These are phyloP conservation scores for Sebastolobus altivelis DNA, from an alignment of 2,797 vertebrate species.

Conservation along the genomic window DNA sequence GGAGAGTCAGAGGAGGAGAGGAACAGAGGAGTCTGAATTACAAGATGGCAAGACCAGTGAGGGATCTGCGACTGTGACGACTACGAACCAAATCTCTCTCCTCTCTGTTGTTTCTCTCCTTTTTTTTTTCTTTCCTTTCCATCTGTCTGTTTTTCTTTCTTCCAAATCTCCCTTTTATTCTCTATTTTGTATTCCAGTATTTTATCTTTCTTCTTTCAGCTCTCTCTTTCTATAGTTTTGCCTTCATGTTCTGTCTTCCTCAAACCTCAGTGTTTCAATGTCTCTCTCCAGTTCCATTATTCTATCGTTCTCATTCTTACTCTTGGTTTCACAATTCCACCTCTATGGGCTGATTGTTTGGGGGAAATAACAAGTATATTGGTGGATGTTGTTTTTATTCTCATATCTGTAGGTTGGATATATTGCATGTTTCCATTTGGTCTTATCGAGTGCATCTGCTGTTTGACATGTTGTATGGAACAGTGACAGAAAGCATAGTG, in stretches of 20 bases:
- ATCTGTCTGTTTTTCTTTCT: slow-evolving; percentile 43
- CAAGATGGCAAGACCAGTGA: slow-evolving; percentile 60
- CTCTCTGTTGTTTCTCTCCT: background rate
- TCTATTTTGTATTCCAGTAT: slow-evolving; percentile 12
- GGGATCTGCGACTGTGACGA: slow-evolving; percentile 45
- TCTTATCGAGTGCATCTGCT: background rate
- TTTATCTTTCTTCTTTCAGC: background rate
- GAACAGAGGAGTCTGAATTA: slow-evolving; percentile 58
- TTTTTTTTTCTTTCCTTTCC: slow-evolving; percentile 35
- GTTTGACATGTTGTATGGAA: background rate
- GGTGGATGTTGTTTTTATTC: background rate
- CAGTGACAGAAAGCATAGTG: background rate
- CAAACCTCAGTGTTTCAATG: background rate
- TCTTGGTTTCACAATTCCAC: background rate
- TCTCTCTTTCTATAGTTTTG: background rate
- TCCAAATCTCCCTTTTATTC: slow-evolving; percentile 28
- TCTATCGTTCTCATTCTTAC: background rate
- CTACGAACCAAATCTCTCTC: slow-evolving; percentile 35
- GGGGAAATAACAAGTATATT: background rate
- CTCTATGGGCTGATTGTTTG: background rate
- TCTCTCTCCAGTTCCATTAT: background rate
- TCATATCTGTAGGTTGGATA: background rate
- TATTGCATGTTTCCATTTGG: background rate
- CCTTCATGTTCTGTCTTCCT: background rate
- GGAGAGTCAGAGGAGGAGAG: slow-evolving; percentile 59